A percentile compares a stretch with the other conserved stretches of the same genome.
Conservation (phyloP, 2,113 vertebrate species). For the Caranx ignobilis region DNA sequence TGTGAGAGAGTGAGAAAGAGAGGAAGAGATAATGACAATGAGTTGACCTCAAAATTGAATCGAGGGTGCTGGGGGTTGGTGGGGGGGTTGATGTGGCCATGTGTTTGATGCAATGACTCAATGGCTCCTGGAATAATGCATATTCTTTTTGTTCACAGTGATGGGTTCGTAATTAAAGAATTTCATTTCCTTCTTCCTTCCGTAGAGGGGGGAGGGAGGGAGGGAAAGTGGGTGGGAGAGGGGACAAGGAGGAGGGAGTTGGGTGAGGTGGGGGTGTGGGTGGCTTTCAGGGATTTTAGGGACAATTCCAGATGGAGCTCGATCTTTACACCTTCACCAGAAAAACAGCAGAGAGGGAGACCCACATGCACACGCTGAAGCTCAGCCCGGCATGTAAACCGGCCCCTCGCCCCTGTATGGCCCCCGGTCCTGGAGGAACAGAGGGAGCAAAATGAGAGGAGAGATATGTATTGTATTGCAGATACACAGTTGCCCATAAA, state of each 20-base stretch:
- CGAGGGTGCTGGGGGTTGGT: slow-evolving; percentile 22
- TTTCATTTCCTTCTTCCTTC: slow-evolving; percentile 79
- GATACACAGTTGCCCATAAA: no score
- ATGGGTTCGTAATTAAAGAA: slow-evolving; percentile 88
- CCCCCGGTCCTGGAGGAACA: slow-evolving; percentile 79
- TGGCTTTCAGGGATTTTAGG: slow-evolving; percentile 37
- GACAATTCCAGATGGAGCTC: slow-evolving; percentile 60
- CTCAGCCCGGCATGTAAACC: slow-evolving; percentile 70
- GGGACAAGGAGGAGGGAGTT: neutral
- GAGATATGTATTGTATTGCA: neutral
- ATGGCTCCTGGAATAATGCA: slow-evolving; percentile 89
- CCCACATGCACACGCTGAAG: slow-evolving; percentile 69
- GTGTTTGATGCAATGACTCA: slow-evolving; percentile 79
- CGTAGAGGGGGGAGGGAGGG: slow-evolving; percentile 29
- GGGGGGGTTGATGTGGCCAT: slow-evolving; percentile 1
- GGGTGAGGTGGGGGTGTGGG: slow-evolving; percentile 4
- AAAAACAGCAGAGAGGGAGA: slow-evolving; percentile 78
- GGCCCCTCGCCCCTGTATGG: slow-evolving; percentile 77
- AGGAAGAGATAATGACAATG: slow-evolving; percentile 43
- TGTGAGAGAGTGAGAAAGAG: neutral
- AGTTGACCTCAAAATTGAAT: slow-evolving; percentile 53
- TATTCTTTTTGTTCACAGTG: slow-evolving; percentile 89
- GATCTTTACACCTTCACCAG: slow-evolving; percentile 82
- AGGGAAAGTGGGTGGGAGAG: neutral
- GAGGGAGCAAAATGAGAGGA: slow-evolving; percentile 5